Conservation (phyloP, 2,113 vertebrate genomes). For the Cynoglossus semilaevis region DNA sequence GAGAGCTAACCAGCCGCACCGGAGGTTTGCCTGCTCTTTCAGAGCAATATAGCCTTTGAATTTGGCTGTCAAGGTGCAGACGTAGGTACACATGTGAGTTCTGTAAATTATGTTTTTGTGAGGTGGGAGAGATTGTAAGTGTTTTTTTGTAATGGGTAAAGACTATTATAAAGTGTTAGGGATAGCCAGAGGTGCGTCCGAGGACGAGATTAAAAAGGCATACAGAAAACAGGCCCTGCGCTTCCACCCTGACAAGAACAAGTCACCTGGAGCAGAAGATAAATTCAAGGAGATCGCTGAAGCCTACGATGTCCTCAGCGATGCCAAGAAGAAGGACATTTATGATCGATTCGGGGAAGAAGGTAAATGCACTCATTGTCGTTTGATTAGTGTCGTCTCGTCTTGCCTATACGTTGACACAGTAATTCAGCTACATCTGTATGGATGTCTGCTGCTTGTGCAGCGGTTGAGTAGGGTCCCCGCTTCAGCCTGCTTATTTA, state of each 20-base stretch:
- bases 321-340: constrained; percentile 88
- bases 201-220: constrained; percentile 89
- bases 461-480: too few relatives aligned
- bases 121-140: not conserved
- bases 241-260: constrained; percentile 92
- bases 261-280: constrained; percentile 86
- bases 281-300: constrained; percentile 93
- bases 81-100: not conserved
- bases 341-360: constrained; percentile 91
- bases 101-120: constrained; percentile 13
- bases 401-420: too few relatives aligned
- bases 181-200: constrained; percentile 80
- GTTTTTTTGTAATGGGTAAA: constrained; percentile 81
- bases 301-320: constrained; percentile 92
- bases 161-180: constrained; percentile 89
- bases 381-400: too few relatives aligned
- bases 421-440: not conserved
- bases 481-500: too few relatives aligned
- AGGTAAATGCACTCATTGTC: constrained; percentile 65
- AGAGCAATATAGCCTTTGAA: constrained; percentile 2
- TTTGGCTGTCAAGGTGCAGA: not conserved
- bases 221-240: constrained; percentile 89
- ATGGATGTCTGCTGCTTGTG: not conserved
- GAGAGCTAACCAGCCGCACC: constrained; percentile 15
- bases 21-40: not conserved